Percentiles rank a stretch among this genome's conserved stretches.
These are phyloP conservation scores for Coptotermes formosanus DNA, from an alignment of 1,140 invertebrate genomes.

Conservation along the genomic window DNA sequence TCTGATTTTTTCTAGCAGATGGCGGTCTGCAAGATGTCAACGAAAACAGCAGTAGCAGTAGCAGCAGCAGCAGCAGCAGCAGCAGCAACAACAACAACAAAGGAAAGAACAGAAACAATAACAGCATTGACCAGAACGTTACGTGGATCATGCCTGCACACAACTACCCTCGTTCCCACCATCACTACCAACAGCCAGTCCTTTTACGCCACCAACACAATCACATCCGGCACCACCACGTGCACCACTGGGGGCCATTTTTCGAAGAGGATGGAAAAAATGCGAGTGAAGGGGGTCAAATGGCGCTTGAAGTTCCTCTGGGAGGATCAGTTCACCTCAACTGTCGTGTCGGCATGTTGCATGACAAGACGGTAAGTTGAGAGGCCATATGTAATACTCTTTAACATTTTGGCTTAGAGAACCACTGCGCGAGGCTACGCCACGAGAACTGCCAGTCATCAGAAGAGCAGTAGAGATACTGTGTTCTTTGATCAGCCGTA, in stretches of 20 bases:
- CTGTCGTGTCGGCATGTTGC: conserved; percentile 33
- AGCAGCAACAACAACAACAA: too few species aligned
- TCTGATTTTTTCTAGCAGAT: not conserved
- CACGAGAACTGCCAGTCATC: too few species aligned
- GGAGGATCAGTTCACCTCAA: conserved; percentile 30
- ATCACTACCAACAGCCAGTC: not conserved
- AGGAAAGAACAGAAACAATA: not conserved
- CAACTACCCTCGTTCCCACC: not conserved
- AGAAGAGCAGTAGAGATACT: too few species aligned
- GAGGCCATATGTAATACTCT: too few species aligned
- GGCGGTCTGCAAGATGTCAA: conserved; percentile 7
- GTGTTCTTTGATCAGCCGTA: too few species aligned
- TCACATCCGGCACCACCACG: conserved; percentile 47
- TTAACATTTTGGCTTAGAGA: too few species aligned
- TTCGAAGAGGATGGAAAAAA: conserved; percentile 44
- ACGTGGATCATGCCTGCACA: conserved; percentile 1
- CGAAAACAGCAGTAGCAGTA: not conserved
- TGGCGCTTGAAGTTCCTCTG: conserved; percentile 20
- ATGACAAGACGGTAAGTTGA: conserved; percentile 30
- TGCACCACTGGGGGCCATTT: conserved; percentile 39
- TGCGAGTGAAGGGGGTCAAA: conserved; percentile 36
- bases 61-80: too few species aligned
- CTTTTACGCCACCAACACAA: not conserved
- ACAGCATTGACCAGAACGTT: not conserved
- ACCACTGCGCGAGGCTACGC: too few species aligned